Conservation (phyloP, 64 coral and sea anemone species). For the Dendrophyllia cribrosa region DNA sequence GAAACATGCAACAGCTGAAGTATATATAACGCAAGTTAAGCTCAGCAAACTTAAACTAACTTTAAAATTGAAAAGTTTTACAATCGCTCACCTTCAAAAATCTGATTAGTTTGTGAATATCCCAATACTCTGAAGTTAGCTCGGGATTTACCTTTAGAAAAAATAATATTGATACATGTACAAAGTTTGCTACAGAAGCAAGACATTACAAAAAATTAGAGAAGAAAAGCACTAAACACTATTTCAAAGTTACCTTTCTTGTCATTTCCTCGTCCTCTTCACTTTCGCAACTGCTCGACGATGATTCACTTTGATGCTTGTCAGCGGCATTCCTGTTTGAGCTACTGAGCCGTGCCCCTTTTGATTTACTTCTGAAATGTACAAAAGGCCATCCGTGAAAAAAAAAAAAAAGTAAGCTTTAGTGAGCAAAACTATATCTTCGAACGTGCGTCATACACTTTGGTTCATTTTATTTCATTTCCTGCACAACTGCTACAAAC, state of each 20-base stretch:
- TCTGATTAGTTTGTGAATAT: slow-evolving; percentile 89
- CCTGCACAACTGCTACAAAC: no score
- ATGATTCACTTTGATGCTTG: slow-evolving; percentile 23
- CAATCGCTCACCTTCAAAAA: slow-evolving; percentile 69
- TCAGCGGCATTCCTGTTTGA: slow-evolving; percentile 17
- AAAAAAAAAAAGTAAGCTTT: neutral
- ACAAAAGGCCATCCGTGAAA: neutral
- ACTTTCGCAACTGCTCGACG: slow-evolving; percentile 22
- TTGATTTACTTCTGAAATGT: neutral
- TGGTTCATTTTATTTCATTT: no score
- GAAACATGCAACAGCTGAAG: no score
- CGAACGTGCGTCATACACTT: no score
- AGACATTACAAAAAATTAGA: neutral
- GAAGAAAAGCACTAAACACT: neutral
- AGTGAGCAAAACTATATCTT: no score
- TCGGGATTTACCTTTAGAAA: slow-evolving; percentile 61
- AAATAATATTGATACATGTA: neutral
- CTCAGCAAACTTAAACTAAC: no score
- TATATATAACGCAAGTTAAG: no score
- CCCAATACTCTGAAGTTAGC: slow-evolving; percentile 84
- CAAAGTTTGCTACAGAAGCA: no score
- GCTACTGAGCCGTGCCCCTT: neutral
- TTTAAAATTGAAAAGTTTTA: neutral
- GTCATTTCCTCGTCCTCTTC: slow-evolving; percentile 27
- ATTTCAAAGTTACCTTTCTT: neutral